A percentile compares a stretch with the other conserved stretches of the same genome.
Conservation (phyloP, 2,888 invertebrate species). For the Latrodectus elegans region DNA sequence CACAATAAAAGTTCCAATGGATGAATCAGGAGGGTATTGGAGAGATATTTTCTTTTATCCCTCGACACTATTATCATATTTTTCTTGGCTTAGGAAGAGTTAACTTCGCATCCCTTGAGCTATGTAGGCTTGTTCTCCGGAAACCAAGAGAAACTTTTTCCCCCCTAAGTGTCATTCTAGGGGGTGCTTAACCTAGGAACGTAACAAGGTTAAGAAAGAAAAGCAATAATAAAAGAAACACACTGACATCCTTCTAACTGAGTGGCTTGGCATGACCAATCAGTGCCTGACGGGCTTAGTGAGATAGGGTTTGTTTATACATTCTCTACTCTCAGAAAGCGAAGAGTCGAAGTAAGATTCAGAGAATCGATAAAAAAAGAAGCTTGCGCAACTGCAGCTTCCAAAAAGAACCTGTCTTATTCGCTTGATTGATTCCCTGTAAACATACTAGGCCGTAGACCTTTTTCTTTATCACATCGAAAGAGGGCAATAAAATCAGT, state of each 20-base stretch:
- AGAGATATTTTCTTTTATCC: neutral
- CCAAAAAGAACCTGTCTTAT: neutral
- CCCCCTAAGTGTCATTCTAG: neutral
- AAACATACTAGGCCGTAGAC: neutral
- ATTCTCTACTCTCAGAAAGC: neutral
- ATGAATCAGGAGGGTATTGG: too few relatives aligned
- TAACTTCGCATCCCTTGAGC: neutral
- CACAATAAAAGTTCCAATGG: too few relatives aligned
- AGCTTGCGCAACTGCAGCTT: neutral
- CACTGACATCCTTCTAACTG: neutral
- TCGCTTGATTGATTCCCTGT: conserved; percentile 3
- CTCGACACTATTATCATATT: neutral
- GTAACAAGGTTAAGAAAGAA: neutral
- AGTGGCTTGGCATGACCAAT: conserved; percentile 5
- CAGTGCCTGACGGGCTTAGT: conserved; percentile 3
- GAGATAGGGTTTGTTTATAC: neutral
- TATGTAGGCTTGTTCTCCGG: neutral
- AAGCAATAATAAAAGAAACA: neutral
- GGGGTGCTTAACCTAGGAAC: neutral
- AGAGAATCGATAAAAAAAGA: neutral
- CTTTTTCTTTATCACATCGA: neutral
- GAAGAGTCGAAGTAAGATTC: neutral
- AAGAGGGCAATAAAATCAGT: neutral
- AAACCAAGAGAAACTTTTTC: too few relatives aligned
- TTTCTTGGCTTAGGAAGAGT: neutral